phyloP scores from a whole-genome alignment of 2,888 invertebrate genomes.

The Caradrina kadenii region DNA sequence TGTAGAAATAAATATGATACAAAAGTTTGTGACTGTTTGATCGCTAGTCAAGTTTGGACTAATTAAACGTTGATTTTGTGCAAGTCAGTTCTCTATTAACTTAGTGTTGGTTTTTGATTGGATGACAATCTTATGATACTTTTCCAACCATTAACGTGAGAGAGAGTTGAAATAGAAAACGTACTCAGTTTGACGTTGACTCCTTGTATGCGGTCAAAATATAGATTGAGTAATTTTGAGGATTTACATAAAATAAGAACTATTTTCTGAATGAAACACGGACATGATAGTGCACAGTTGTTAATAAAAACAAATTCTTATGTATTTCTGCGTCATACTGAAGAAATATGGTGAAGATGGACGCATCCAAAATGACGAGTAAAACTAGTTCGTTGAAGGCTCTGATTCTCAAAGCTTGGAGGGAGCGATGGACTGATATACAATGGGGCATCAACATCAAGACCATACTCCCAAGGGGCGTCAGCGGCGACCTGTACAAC shows the following conservation, averaged over 20 bases:
- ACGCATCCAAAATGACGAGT: conserved; percentile 94
- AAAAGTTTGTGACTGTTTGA: too few species aligned
- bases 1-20: neutral
- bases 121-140: rapidly evolving
- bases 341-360: conserved; percentile 89
- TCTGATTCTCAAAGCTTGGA: conserved; percentile 96
- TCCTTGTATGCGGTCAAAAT: conserved; percentile 19
- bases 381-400: conserved; percentile 96
- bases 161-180: conserved; percentile 5
- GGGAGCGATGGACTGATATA: conserved; percentile 98
- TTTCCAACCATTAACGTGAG: conserved; percentile 1
- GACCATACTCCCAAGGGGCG: conserved; percentile 96
- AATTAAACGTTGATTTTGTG: conserved; percentile 12
- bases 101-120: neutral
- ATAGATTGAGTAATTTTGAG: conserved; percentile 8
- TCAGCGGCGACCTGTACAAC: conserved; percentile 98
- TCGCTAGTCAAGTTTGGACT: neutral
- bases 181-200: conserved; percentile 51
- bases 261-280: conserved; percentile 8
- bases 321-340: conserved; percentile 16
- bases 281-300: conserved; percentile 28
- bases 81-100: conserved; percentile 21
- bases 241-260: conserved; percentile 13
- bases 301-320: conserved; percentile 19
- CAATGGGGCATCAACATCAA: conserved; percentile 99